These are phyloP conservation scores for Clarias gariepinus DNA, from an alignment of 2,113 vertebrate species.

Conservation along the genomic window DNA sequence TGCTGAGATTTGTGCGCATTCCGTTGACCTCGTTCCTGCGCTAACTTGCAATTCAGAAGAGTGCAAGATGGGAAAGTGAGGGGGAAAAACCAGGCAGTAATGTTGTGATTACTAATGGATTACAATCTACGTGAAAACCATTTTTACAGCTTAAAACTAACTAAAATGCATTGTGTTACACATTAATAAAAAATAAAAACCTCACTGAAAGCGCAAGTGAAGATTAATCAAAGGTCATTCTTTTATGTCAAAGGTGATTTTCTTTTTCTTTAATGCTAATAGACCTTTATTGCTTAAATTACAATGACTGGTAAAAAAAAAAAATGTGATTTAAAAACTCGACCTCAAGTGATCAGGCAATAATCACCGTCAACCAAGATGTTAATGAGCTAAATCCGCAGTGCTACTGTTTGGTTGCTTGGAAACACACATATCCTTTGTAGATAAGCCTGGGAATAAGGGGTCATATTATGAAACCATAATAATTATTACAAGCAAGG, in stretches of 20 bases:
- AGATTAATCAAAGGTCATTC: constrained; percentile 24
- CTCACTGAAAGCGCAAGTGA: not conserved
- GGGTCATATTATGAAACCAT: constrained; percentile 2
- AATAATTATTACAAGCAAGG: constrained; percentile 3
- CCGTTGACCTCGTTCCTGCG: constrained; percentile 7
- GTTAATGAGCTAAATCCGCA: constrained; percentile 12
- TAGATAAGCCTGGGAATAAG: not conserved
- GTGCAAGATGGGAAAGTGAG: not conserved
- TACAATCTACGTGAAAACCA: constrained; percentile 10
- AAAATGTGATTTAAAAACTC: too few relatives aligned
- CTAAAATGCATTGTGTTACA: constrained; percentile 12
- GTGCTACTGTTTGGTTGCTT: constrained; percentile 31
- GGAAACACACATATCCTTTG: constrained; percentile 26
- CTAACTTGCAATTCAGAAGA: not conserved
- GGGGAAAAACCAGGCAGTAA: not conserved
- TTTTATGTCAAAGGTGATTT: constrained; percentile 51
- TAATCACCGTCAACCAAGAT: not conserved
- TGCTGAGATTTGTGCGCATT: constrained; percentile 9
- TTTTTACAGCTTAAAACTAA: constrained; percentile 21
- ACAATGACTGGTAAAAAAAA: not conserved
- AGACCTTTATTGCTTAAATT: constrained; percentile 60
- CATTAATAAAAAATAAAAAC: not conserved
- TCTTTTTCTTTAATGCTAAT: constrained; percentile 73
- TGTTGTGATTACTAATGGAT: not conserved
- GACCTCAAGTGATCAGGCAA: not conserved